Conservation (phyloP, 2,797 vertebrate genomes). For the Liasis olivaceus region DNA sequence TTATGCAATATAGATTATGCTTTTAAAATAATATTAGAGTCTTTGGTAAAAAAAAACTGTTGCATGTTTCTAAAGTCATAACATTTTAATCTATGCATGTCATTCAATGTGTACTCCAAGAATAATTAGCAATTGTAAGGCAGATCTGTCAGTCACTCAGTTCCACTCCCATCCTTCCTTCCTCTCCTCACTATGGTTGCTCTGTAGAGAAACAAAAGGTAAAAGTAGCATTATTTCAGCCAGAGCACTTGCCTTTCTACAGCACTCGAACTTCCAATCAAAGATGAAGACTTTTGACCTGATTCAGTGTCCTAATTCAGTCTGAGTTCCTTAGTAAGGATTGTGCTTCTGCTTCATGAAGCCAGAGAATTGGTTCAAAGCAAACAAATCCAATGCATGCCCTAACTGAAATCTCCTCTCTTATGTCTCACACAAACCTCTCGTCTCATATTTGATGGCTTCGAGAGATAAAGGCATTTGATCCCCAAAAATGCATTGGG, state of each 20-base stretch:
- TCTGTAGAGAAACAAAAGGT: background rate
- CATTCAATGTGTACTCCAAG: background rate
- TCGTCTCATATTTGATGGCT: background rate
- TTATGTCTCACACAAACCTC: background rate
- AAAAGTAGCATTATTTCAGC: background rate
- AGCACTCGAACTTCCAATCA: background rate
- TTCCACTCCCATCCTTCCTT: background rate
- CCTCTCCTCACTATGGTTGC: background rate
- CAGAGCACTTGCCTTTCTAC: background rate
- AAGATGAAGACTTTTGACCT: background rate
- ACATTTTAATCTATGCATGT: background rate
- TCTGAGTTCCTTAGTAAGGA: background rate
- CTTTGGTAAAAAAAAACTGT: background rate
- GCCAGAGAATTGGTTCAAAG: background rate
- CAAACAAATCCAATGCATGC: background rate
- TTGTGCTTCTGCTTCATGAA: background rate
- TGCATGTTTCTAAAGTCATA: background rate
- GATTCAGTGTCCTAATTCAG: background rate
- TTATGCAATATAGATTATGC: background rate
- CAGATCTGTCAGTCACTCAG: background rate
- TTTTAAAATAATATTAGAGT: background rate
- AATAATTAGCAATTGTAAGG: background rate
- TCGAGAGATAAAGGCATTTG: background rate
- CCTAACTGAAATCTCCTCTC: background rate
- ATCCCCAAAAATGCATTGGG: background rate